These are phyloP conservation scores for Heliocidaris erythrogramma DNA, from an alignment of 35 echinoderm and acorn worm genomes.

Conservation along the genomic window DNA sequence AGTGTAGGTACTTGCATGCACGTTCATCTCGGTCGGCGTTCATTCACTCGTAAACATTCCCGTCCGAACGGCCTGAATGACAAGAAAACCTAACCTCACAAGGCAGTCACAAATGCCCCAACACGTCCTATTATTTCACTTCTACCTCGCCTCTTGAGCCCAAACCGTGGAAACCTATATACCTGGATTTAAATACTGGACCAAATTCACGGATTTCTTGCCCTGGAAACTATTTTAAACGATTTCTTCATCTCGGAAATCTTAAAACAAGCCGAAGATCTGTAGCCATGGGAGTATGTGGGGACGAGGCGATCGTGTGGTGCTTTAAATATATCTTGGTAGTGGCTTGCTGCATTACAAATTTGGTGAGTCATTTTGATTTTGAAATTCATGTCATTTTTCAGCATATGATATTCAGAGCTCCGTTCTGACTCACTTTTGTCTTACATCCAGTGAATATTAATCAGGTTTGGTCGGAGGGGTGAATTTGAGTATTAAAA, in stretches of 20 bases:
- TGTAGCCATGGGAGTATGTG: conserved; percentile 29
- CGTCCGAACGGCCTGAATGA: not conserved
- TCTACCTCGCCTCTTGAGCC: not conserved
- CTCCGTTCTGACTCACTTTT: not conserved
- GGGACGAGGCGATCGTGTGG: conserved; percentile 42
- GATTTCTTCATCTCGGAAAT: not conserved
- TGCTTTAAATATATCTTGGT: conserved; percentile 62
- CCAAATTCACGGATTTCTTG: conserved; percentile 18
- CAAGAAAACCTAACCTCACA: not conserved
- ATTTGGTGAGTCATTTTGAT: conserved; percentile 54
- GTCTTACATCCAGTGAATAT: not conserved
- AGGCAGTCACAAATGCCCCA: not conserved
- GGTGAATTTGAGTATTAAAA: not conserved
- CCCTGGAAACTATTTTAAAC: not conserved
- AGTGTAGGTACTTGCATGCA: not conserved
- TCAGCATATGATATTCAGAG: not conserved
- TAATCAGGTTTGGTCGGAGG: not conserved
- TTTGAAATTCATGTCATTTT: conserved; percentile 17
- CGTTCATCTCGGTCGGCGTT: not conserved
- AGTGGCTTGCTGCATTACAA: conserved; percentile 52
- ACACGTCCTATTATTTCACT: not conserved
- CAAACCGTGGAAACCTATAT: conserved; percentile 5
- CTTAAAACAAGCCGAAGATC: not conserved
- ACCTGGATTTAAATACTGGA: not conserved
- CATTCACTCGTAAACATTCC: conserved; percentile 46